Base-by-base conservation (phyloP, 2,797 vertebrate genomes). In the Sebastes cheni region DNA sequence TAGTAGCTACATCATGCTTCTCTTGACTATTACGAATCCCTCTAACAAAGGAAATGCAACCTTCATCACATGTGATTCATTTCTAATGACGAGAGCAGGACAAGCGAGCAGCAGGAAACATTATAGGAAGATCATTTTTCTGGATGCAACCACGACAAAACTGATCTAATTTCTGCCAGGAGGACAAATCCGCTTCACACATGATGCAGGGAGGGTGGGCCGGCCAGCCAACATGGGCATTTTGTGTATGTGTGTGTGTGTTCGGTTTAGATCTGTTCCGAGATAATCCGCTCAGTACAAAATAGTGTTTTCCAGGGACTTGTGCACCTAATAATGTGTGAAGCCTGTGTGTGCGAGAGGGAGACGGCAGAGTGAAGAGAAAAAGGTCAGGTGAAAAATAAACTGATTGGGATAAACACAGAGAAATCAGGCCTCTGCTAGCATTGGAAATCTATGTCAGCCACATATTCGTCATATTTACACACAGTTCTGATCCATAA, bases 251-350 rank as follows among this genome's bases (percentile, higher is more conserved):
- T 20, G 67, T 39, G 54, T 61, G 65, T 64, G 72, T 50, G 67
- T 18, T 68, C 23, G 34, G 66, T 65, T 60, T 77, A 77, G 74
- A 88, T 79, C 56, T 71, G 14, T 62, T 70, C 23, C 5, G 23
- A 72, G 54, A 71, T 80, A 86, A 88, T 84, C 73, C 29, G 18
- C 73, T 73, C 29, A 76, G 76, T 14, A 68, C 56, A 72, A 75
- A 77, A 79, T 60, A 30, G 56, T 56, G 46, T 70, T 81, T 74
- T 54, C 50, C 50, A 59, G 56, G 54, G 68, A 77, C 50, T 64
- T 62, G 32, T 77, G 56, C 34, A 32, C 59, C 59, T 36, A 70
- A 62, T 29, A 50, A 56, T 59, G 67, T 25, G 32, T 65, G 20
- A 25, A 7, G 11, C 46, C 55, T 34, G 65, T 68, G 67, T 64